A percentile compares a stretch with the other conserved stretches of the same genome.
These are phyloP conservation scores for Dasyornis broadbenti DNA, from an alignment of 2,113 vertebrate genomes.

Conservation along the genomic window DNA sequence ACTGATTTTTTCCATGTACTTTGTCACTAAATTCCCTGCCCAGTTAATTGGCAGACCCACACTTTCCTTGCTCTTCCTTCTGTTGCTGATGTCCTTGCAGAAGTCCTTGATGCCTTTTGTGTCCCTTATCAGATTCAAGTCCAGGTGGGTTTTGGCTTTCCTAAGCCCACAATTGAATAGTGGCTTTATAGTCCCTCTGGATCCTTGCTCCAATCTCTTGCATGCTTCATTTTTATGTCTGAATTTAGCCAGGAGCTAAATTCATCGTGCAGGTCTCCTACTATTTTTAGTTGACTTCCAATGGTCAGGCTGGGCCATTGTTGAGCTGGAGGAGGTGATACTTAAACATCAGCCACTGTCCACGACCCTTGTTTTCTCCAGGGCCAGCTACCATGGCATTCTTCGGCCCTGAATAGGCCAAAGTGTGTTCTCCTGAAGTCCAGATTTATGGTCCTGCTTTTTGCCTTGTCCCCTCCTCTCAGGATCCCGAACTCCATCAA, in stretches of 20 bases:
- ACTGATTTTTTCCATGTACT: neutral
- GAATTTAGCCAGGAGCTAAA: neutral
- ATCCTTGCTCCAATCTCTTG: neutral
- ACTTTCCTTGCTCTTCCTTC: neutral
- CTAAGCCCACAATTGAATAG: neutral
- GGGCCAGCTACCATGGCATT: rapidly evolving
- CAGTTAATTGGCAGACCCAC: neutral
- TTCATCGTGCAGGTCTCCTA: neutral
- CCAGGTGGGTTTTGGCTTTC: neutral
- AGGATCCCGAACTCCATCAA: neutral
- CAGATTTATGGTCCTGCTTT: neutral
- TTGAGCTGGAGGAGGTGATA: neutral
- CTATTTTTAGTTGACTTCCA: neutral
- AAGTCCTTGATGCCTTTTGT: neutral
- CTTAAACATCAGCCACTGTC: neutral
- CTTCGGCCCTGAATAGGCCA: neutral
- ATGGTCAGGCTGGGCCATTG: neutral
- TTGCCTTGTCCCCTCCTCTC: neutral
- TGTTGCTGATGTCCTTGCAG: neutral
- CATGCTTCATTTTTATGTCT: neutral
- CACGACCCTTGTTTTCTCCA: rapidly evolving
- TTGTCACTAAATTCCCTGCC: neutral
- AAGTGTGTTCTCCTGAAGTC: neutral
- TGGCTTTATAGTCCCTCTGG: neutral
- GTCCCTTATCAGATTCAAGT: neutral